Percentiles rank a stretch among this genome's conserved stretches.
These are phyloP conservation scores for Bombylius discolor DNA, from an alignment of 2,888 invertebrate genomes.

Conservation along the genomic window DNA sequence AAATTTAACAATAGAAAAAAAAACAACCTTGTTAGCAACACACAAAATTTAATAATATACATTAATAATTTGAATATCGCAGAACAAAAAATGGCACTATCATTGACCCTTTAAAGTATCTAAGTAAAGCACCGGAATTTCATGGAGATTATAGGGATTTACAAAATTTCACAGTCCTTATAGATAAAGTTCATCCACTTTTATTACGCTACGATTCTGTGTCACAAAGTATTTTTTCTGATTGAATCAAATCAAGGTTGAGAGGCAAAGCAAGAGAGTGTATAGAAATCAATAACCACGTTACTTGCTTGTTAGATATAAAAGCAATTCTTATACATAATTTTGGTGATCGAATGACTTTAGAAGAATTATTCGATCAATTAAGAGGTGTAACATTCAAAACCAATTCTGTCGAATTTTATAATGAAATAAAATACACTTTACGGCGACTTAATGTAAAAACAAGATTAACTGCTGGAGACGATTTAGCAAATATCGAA, in stretches of 20 bases:
- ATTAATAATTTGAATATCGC: too few relatives aligned
- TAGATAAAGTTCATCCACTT: neutral
- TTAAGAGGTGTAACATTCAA: conserved; percentile 1
- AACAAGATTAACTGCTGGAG: too few relatives aligned
- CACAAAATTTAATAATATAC: too few relatives aligned
- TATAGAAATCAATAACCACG: too few relatives aligned
- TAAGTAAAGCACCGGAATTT: too few relatives aligned
- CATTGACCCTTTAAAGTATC: too few relatives aligned
- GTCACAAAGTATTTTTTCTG: conserved; percentile 7
- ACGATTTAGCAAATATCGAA: too few relatives aligned
- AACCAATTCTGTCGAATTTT: conserved; percentile 5
- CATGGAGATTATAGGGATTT: too few relatives aligned
- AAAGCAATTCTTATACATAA: conserved; percentile 5
- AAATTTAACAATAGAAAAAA: too few relatives aligned
- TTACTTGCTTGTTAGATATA: conserved; percentile 2
- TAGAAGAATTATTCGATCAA: conserved; percentile 8
- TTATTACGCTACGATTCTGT: neutral
- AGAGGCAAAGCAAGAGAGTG: conserved; percentile 4
- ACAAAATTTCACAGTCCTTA: neutral
- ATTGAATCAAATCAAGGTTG: conserved; percentile 3
- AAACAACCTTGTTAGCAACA: too few relatives aligned
- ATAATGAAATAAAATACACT: neutral
- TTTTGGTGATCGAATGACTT: conserved; percentile 8
- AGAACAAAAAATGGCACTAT: too few relatives aligned
- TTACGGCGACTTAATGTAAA: too few relatives aligned